Evolutionary conservation across 2,113 vertebrate genomes (phyloP), one percentile per base, ranked within the genome.

Genomic region (Lophotis ruficrista): DNA sequence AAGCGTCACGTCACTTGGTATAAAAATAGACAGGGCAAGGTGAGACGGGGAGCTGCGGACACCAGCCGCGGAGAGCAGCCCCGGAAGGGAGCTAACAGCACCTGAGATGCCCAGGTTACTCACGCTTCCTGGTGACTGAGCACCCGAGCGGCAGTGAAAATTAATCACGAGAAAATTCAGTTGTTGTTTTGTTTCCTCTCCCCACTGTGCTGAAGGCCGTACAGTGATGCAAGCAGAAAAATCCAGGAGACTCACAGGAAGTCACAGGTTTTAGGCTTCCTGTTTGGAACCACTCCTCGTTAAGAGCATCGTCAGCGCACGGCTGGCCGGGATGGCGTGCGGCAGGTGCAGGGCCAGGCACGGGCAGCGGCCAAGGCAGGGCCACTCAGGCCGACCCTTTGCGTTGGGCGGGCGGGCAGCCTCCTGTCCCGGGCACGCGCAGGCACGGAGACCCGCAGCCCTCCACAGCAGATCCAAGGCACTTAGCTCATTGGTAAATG

Each of bases 351-450:
- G 24, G 35, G 61, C 51, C 41, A 11, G 70, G 56, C 25, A 27
- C 0, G 4, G 21, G n/a, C 14, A 25, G 64, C 10, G 6, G n/a
- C 25, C 3, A 8, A 15, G 45, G 38, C 15, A n/a, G 0, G 2
- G 30, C 4, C 7, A 11, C 22, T 4, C 3, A 4, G 24, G 81
- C 47, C 38, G 62, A 7, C 4, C n/a, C 10, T 37, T 35, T 30
- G 6, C 30, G 4, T 19, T 5, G 27, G 30, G 35, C 2, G 47
- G 80, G 53, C 89, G 70, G 76, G 86, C 53, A 65, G 80, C 19
- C 28, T 20, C 60, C 58, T n/a, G 72, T 94, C 51, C 51, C 64
- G 7, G 76, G 60, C 64, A 71, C 9, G 19, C 27, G 6, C 21
- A 7, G 30, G 19, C 30, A 6, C 4, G 35, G 19, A 76, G 30